Evolutionary conservation across 1,140 invertebrate species (phyloP), one percentile per base, ranked within the genome.

Genomic region (Pantala flavescens): DNA sequence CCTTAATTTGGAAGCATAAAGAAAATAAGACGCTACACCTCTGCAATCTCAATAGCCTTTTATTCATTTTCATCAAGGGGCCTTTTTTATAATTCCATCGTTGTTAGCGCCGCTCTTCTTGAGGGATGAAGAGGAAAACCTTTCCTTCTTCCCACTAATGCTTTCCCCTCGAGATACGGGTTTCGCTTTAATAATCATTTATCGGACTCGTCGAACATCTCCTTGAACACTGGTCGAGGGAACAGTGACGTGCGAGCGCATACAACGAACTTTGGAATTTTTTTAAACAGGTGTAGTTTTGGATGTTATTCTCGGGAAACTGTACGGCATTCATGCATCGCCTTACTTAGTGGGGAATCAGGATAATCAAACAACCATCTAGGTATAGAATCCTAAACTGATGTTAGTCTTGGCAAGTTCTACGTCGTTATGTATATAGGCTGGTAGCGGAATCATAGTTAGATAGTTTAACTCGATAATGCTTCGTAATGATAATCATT

Each of bases 11-110:
- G n/a, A 21, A 63, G 49, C n/a, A 63, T 21, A 63, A 63, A 63
- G 49, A 63, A 63, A 63, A 63, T 63, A 63, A 63, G 49, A 63
- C 49, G 49, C 49, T 63, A 63, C 49, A 63, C 49, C 49, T 63
- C 49, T 63, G 49, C 14, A 63, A 63, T 63, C 49, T 63, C 49
- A 63, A 63, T 63, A 12, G 16, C 49, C n/a, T 12, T 63, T 63
- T 63, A 63, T 63, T 63, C 12, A 19, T 21, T 63, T 21, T 63
- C 49, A 63, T 21, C 49, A 63, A 63, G 49, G 49, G 9, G 28
- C 3, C 49, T 63, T 63, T 63, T 63, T 63, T 63, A 19, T 21
- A 63, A 63, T 63, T 63, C 49, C 12, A 16, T 21, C 49, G 12
- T 63, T 63, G 49, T 63, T 63, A 19, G 1, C n/a, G 5, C 49